Base-by-base conservation (phyloP, 2,113 vertebrate genomes). In the Apaloderma vittatum region DNA sequence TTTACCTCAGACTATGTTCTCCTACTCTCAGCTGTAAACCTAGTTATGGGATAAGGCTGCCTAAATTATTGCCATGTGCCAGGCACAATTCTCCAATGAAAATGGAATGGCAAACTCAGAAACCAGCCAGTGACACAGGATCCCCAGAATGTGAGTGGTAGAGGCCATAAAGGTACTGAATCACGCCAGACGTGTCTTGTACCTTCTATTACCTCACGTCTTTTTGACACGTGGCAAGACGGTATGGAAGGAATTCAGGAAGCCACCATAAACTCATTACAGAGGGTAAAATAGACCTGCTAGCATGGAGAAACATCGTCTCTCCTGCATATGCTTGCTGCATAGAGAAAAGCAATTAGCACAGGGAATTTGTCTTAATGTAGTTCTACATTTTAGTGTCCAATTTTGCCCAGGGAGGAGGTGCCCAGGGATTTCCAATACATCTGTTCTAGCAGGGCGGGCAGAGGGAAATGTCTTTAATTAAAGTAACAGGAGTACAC, bases 391-490 rank as follows among this genome's bases (percentile, higher is more conserved):
- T 30, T 77, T 93, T 57, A 83, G 63, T 80, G 32, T 91, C 84
- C 76, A 78, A 86, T 67, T 94, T 87, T 94, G 59, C 45, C 55
- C 37, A 66, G 46, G 37, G 45, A 86, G 54, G 52, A 88, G 48
- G 21, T 59, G 62, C 37, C 87, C 79, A 62, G 91, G 95, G 93
- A 96, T 96, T 97, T 95, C 91, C 92, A 92, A 76, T 79, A 72
- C 83, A 86, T 93, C 87, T 97, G 88, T 86, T 95, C 74, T 75
- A 86, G 77, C 68, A 70, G 36, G 43, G 51, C 92, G 66, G 82
- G 86, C 54, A 90, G 77, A 92, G 89, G 95, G 72, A 92, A 90
- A 94, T 72, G 14, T 70, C 71, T 95, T 97, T 89, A 97, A 97
- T 96, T 97, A 88, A 96, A 94, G 75, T 95, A 95, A 95, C 82